phyloP scores from a whole-genome alignment of 2,888 invertebrate genomes.

The Pachliopta kotzebuea region DNA sequence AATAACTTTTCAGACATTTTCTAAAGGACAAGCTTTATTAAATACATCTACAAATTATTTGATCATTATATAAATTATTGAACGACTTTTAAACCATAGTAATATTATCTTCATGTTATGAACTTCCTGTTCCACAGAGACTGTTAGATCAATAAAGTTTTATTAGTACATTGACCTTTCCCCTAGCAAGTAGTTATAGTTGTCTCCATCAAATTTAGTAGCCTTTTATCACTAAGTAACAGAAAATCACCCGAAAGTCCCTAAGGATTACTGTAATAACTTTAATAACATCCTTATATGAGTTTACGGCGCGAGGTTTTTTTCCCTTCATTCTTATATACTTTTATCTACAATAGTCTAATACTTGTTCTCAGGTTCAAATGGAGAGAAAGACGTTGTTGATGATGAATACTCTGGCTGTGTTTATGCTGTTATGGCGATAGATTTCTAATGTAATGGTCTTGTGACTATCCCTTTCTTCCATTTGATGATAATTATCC shows the following conservation, averaged over 20 bases:
- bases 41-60: neutral
- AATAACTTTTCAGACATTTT: constrained; percentile 11
- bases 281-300: constrained; percentile 9
- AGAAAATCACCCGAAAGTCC: constrained; percentile 16
- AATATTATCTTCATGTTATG: neutral
- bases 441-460: too few species aligned
- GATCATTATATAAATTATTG: neutral
- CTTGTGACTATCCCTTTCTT: too few species aligned
- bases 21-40: neutral
- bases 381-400: neutral
- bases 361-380: neutral
- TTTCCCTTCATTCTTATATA: constrained; percentile 1
- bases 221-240: constrained; percentile 22
- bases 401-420: too few species aligned
- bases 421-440: too few species aligned
- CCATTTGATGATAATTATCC: too few species aligned
- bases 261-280: constrained; percentile 19
- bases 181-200: constrained; percentile 17
- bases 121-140: neutral
- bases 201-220: constrained; percentile 20
- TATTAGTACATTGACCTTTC: constrained; percentile 15
- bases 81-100: too few species aligned
- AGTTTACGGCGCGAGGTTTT: neutral
- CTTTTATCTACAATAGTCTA: neutral
- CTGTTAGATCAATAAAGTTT: constrained; percentile 16